phyloP scores from a whole-genome alignment of 2,797 vertebrate genomes.

The Takifugu rubripes region DNA sequence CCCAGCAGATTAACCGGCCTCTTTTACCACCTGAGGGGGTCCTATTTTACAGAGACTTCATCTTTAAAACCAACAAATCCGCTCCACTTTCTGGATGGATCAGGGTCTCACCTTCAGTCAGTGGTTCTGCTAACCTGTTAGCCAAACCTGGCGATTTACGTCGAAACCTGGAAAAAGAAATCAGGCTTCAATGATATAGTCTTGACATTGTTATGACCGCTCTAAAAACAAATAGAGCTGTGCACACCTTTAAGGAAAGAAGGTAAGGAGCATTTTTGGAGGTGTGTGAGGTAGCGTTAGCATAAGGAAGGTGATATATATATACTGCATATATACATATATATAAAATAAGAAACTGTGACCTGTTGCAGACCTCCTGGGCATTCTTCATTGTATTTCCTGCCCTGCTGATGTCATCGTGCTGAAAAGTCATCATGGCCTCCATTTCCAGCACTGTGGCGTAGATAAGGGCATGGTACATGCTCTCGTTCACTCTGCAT shows the following conservation, averaged over 20 bases:
- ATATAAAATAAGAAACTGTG: constrained; percentile 4
- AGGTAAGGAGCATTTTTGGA: too few relatives aligned
- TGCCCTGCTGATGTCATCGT: constrained; percentile 81
- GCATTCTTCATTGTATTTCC: constrained; percentile 84
- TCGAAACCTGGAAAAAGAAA: constrained; percentile 69
- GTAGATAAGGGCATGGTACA: constrained; percentile 88
- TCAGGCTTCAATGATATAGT: background rate
- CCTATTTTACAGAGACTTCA: too few relatives aligned
- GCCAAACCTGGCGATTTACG: constrained; percentile 66
- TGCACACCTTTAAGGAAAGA: too few relatives aligned
- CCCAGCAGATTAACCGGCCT: too few relatives aligned
- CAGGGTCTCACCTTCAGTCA: constrained; percentile 71
- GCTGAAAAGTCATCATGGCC: constrained; percentile 89
- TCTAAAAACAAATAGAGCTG: background rate
- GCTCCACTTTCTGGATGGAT: background rate
- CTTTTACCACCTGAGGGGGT: too few relatives aligned
- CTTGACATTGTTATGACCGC: background rate
- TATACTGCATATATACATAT: too few relatives aligned
- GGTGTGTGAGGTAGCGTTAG: too few relatives aligned
- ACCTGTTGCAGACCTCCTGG: constrained; percentile 86
- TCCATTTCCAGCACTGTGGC: constrained; percentile 87
- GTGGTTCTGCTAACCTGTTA: constrained; percentile 60
- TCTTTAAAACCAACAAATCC: too few relatives aligned
- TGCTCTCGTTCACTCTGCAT: constrained; percentile 77
- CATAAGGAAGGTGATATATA: too few relatives aligned